Base-by-base conservation (phyloP, 2,113 vertebrate species). In the Gymnogyps californianus region DNA sequence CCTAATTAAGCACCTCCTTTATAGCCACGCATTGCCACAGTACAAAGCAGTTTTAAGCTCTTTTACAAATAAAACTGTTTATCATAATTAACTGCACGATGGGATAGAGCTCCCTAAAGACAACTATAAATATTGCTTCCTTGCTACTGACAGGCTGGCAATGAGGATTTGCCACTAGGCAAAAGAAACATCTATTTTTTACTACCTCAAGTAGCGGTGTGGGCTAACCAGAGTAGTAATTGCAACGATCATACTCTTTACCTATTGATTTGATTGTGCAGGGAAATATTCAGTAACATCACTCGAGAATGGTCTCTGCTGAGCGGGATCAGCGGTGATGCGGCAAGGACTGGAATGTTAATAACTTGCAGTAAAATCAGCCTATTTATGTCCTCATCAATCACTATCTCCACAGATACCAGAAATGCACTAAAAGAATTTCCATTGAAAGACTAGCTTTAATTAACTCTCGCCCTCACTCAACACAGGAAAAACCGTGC, bases 21-120 rank as follows among this genome's bases (percentile, higher is more conserved):
- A 77, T 20, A 83, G 71, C 77, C 46, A 8, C 9, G 6, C 36
- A 44, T 21, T 81, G 44, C 83, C 74, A 79, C 2, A 13, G 66
- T 47, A 70, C 52, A 69, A 84, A 95, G 51, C 44, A 42, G 83
- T 71, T 93, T 85, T 74, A 91, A 91, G 49, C 51, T 92, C 69
- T 80, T 90, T 82, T 89, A 75, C 95, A 91, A 96, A 96, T 94
- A 96, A 93, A 97, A 38, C 29, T 47, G 31, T 96, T 97, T 87
- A 95, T 96, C 93, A 89, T 96, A 96, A 96, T 97, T 96, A 94
- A 86, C 95, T 86, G 72, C 93, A 80, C 0, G 0, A 66, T 88
- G 66, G 95, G 88, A 76, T 54, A 89, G 85, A 89, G 80, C 49
- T 96, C 83, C 74, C 85, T 96, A 46, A 92, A 96, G 95, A 96